These are phyloP conservation scores for Bruchidius siliquastri DNA, from an alignment of 2,888 invertebrate genomes.

Conservation along the genomic window DNA sequence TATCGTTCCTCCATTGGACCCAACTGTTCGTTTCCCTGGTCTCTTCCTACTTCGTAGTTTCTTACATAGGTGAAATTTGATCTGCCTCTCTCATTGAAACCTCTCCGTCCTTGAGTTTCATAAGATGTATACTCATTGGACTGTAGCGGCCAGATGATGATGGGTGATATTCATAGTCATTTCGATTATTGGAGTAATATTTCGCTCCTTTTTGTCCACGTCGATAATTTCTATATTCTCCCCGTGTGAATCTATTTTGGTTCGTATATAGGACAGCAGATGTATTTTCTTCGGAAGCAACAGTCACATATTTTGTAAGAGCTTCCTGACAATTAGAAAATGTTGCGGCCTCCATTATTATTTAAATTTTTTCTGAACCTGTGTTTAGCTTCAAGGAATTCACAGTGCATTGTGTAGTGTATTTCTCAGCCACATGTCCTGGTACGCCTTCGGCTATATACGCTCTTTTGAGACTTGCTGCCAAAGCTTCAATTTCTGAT, in stretches of 20 bases:
- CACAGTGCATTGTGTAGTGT: background rate
- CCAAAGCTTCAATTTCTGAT: background rate
- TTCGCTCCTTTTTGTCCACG: background rate
- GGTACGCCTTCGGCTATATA: background rate
- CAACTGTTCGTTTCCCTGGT: too few relatives aligned
- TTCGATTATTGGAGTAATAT: too few relatives aligned
- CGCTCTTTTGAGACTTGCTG: background rate
- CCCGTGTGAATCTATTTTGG: background rate
- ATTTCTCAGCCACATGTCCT: background rate
- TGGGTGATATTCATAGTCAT: too few relatives aligned
- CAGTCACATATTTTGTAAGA: background rate
- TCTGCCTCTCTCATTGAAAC: background rate
- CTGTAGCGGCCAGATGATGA: too few relatives aligned
- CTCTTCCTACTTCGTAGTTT: too few relatives aligned
- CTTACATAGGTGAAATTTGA: background rate
- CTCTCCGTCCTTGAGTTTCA: background rate
- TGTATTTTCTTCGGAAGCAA: background rate
- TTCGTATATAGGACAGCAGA: background rate
- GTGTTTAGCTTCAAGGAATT: background rate
- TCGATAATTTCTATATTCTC: background rate
- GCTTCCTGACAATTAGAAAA: background rate
- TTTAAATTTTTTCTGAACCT: background rate
- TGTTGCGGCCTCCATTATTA: background rate
- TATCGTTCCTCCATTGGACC: too few relatives aligned
- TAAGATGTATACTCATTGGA: too few relatives aligned